phyloP scores from a whole-genome alignment of 2,888 invertebrate genomes.

The Melinaea menophilus region DNA sequence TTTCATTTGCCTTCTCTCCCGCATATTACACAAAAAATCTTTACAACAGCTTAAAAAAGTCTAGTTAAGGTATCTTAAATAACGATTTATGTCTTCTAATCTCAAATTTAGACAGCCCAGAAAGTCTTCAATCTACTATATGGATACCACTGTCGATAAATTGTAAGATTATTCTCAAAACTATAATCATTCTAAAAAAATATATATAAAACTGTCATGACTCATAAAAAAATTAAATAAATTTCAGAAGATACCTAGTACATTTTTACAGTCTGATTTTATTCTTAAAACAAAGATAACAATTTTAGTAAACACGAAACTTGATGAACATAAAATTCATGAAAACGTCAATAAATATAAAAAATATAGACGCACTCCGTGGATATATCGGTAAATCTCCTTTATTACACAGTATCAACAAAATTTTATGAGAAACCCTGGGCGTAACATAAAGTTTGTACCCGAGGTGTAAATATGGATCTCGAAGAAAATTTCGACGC shows the following conservation, averaged over 20 bases:
- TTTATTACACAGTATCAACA: slow-evolving; percentile 34
- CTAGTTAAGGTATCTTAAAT: no score
- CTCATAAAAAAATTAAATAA: no score
- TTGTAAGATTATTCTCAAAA: no score
- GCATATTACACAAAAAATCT: no score
- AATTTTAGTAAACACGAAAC: slow-evolving; percentile 9
- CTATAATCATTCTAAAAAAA: no score
- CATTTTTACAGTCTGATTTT: background rate
- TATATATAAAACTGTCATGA: no score
- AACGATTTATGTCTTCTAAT: no score
- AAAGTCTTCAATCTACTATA: no score
- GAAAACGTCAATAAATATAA: slow-evolving; percentile 20
- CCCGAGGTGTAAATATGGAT: slow-evolving; percentile 36
- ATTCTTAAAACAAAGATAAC: background rate
- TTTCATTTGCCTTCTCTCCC: no score
- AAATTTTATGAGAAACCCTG: slow-evolving; percentile 41
- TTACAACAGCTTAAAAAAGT: no score
- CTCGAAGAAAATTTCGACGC: slow-evolving; percentile 48
- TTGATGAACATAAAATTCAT: slow-evolving; percentile 22
- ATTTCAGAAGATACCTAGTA: background rate
- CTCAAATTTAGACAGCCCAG: no score
- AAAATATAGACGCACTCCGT: slow-evolving; percentile 16
- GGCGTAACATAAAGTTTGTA: slow-evolving; percentile 36
- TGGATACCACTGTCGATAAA: no score
- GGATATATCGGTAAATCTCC: slow-evolving; percentile 32